A percentile compares a stretch with the other conserved stretches of the same genome.
Evolutionary conservation across 2,113 vertebrate species (phyloP).

Genomic region (Dolichallabes microphthalmus): DNA sequence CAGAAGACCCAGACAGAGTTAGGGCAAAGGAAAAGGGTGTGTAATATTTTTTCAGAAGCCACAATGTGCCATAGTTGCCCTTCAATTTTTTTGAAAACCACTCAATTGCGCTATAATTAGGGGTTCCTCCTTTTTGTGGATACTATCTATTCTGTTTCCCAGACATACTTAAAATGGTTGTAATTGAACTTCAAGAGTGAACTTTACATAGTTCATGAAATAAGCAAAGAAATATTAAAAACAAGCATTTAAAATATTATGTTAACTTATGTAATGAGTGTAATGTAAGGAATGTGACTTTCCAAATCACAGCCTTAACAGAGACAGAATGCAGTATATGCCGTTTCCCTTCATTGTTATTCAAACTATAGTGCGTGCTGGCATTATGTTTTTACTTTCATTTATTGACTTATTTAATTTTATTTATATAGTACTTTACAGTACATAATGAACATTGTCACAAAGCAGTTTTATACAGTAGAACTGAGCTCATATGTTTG

Average conservation of each 20-base stretch:
- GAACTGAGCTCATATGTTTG: slow-evolving; percentile 8
- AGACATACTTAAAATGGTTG: background rate
- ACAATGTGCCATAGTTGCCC: slow-evolving; percentile 39
- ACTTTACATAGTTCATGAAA: background rate
- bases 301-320: background rate
- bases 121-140: slow-evolving; percentile 39
- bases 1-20: slow-evolving; percentile 66
- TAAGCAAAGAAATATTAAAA: background rate
- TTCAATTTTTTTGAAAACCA: slow-evolving; percentile 32
- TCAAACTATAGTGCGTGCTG: background rate
- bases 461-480: background rate
- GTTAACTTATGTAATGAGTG: background rate
- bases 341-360: background rate
- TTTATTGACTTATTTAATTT: background rate
- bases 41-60: slow-evolving; percentile 42
- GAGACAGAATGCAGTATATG: background rate
- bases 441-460: background rate
- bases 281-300: background rate
- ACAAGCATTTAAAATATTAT: background rate
- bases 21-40: slow-evolving; percentile 53
- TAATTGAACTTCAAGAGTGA: slow-evolving; percentile 11
- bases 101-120: slow-evolving; percentile 63
- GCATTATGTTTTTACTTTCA: background rate
- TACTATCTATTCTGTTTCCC: slow-evolving; percentile 11
- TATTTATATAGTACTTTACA: background rate